Evolutionary conservation across 2,113 vertebrate genomes (phyloP).

Genomic region (Amblyopsis rosae): DNA sequence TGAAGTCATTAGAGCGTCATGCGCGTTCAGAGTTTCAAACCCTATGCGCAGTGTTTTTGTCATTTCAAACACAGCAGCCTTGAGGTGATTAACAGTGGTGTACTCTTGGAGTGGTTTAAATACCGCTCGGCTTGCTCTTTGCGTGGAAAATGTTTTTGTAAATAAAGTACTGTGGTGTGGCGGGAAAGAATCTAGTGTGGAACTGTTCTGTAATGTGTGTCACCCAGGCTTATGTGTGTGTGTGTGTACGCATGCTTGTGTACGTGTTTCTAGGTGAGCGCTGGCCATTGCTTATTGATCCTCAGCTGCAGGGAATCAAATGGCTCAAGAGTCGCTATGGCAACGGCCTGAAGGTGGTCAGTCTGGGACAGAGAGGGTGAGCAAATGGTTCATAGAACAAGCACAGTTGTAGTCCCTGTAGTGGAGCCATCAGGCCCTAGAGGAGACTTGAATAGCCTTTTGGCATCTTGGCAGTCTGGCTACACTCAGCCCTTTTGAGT

Average conservation of each 20-base stretch:
- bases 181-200: not conserved
- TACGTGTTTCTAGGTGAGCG: slow-evolving; percentile 60
- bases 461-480: too few species aligned
- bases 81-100: too few species aligned
- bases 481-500: too few species aligned
- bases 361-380: slow-evolving; percentile 77
- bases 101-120: too few species aligned
- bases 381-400: not conserved
- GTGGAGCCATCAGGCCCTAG: not conserved
- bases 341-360: slow-evolving; percentile 73
- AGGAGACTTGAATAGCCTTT: not conserved
- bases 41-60: too few species aligned
- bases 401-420: not conserved
- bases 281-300: slow-evolving; percentile 79
- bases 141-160: too few species aligned
- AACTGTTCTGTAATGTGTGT: not conserved
- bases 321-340: slow-evolving; percentile 79
- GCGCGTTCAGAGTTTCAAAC: too few species aligned
- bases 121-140: too few species aligned
- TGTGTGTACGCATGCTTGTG: slow-evolving; percentile 1
- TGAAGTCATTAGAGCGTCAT: too few species aligned
- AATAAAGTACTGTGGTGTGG: too few species aligned
- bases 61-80: too few species aligned
- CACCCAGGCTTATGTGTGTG: not conserved
- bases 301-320: slow-evolving; percentile 78